Evolutionary conservation across 2,888 invertebrate genomes (phyloP), one percentile per base, ranked within the genome.

Genomic region (Gastrophysa polygoni): DNA sequence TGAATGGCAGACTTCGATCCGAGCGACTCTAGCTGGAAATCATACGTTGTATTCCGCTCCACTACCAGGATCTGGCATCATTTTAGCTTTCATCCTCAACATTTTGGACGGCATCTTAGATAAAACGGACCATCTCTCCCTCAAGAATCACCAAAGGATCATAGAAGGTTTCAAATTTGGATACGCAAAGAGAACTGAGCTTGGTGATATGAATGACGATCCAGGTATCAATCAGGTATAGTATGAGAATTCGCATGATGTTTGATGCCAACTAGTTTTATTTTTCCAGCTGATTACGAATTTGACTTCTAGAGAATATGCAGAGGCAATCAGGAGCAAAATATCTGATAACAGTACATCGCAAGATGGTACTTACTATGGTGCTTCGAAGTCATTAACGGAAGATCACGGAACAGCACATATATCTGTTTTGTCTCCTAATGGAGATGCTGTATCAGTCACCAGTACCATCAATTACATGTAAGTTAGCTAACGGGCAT

Each of bases 131-230:
- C 75, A 78, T 14, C 69, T 76, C n/a, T 78, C 78, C 0, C 68
- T 80, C 11, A 73, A 71, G 17, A 86, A 87, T 29, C 91, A 91
- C 85, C 97, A 98, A 72, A 87, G 93, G 66, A 84, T 95, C 67
- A 84, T 92, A 7, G 98, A 98, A 80, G 87, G 92, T 3, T 93
- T 95, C 82, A 98, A 98, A 80, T 96, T 90, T 83, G 95, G 91
- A 17, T 96, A 91, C 80, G 96, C 93, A 0, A 88, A 89, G 76
- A 85, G 97, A 70, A 91, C 92, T 0, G 87, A 89, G 68, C 83
- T 98, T 65, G 96, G 93, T 1, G 98, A 98, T 83, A 83, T 85
- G 8, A 78, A 82, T 44, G 89, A 84, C 76, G 77, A 18, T 1
- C 54, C 84, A 16, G 47, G 64, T 8, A 58, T 71, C 3, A 21